Base-by-base conservation (phyloP, 2,797 vertebrate genomes). In the Pterois miles region DNA sequence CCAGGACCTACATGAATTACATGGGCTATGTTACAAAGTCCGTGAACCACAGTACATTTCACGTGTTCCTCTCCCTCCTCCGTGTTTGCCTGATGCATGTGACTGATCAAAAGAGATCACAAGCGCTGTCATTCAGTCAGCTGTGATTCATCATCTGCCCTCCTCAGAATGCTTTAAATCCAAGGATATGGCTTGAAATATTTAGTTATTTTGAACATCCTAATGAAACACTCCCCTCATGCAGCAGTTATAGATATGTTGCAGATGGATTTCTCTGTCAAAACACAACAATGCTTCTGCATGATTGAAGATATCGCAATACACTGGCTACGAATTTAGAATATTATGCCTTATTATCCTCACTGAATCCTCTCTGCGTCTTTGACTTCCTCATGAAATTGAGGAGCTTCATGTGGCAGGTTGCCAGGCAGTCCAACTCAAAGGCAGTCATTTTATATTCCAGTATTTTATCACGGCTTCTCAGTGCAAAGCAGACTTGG, bases 371-470 rank as follows among this genome's bases (percentile, higher is more conserved):
- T 22, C 59, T 76, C 73, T 76, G 48, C 50, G 31, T 82, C 67
- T 88, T 84, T 84, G 78, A 86, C 84, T 85, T 89, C 76, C 83
- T 86, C 63, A 33, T 88, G 87, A 84, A 90, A 90, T 85, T 83
- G 65, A 85, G 68, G 65, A 74, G 77, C 79, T 87, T 80, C 72
- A 58, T 60, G 75, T 92, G 90, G 92, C 91, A 79, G 79, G 66
- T 78, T 85, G 88, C 88, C 91, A 91, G 82, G 73, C 73, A 78
- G 78, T 87, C 70, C 23, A 76, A 86, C 74, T 81, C 84, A 88
- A 88, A 90, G 81, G 82, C 85, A 81, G 71, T 86, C 33, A 88
- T 89, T 84, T 90, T 86, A 87, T 89, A 88, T 91, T 89, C 78
- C 33, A 22, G 72, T 67, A 62, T 84, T 91, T 87, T 78, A 83